Percentiles rank a stretch among this genome's conserved stretches.
phyloP scores from a whole-genome alignment of 1,140 invertebrate genomes.

The Heliconius nattereri region DNA sequence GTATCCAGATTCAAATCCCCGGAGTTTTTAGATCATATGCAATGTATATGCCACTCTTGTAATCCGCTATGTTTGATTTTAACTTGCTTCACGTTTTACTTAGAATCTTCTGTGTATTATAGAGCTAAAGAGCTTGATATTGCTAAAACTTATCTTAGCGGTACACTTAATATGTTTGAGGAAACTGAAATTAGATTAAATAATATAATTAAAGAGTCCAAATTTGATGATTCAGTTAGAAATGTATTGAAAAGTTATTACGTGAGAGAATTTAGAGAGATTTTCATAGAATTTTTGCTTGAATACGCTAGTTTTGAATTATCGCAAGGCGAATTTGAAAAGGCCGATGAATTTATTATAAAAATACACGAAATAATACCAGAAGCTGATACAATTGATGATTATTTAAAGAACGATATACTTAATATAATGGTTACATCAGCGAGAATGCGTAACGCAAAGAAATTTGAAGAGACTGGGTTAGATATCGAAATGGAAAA shows the following conservation, averaged over 20 bases:
- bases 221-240: constrained; percentile 45
- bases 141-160: constrained; percentile 63
- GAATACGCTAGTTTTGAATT: constrained; percentile 61
- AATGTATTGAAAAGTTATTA: constrained; percentile 33
- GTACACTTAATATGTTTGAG: constrained; percentile 44
- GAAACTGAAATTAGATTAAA: constrained; percentile 50
- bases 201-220: constrained; percentile 29
- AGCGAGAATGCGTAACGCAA: constrained; percentile 42
- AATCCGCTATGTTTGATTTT: constrained; percentile 43
- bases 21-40: constrained; percentile 49
- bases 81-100: constrained; percentile 37
- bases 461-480: constrained; percentile 37
- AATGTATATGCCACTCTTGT: constrained; percentile 58
- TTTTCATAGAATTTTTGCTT: constrained; percentile 55
- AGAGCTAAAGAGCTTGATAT: constrained; percentile 55
- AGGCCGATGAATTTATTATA: constrained; percentile 52
- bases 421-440: constrained; percentile 61
- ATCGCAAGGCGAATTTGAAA: constrained; percentile 42
- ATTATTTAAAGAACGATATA: constrained; percentile 55
- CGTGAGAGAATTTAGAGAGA: constrained; percentile 40
- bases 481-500: constrained; percentile 57
- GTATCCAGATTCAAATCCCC: constrained; percentile 50
- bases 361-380: constrained; percentile 55
- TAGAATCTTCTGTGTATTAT: constrained; percentile 63
- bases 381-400: constrained; percentile 39